These are phyloP conservation scores for Thymelicus lineola DNA, from an alignment of 2,888 invertebrate species.

Conservation along the genomic window DNA sequence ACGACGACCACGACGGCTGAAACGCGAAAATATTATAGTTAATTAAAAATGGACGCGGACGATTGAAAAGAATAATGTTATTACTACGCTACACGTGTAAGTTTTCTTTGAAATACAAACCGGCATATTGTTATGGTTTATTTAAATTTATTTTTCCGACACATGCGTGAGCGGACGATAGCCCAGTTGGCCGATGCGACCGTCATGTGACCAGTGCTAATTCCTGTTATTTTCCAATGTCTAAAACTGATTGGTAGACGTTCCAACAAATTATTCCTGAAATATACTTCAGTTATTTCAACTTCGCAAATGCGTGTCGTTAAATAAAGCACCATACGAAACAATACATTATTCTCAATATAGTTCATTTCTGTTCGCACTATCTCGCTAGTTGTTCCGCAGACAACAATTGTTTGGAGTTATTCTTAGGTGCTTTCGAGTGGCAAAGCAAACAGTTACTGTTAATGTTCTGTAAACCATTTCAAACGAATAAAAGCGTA, in stretches of 20 bases:
- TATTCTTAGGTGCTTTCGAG: conserved; percentile 36
- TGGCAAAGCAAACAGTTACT: conserved; percentile 24
- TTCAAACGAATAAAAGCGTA: conserved; percentile 20
- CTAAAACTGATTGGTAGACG: conserved; percentile 57
- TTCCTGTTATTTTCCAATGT: conserved; percentile 63
- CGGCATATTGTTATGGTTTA: conserved; percentile 70
- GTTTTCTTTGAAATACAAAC: conserved; percentile 63
- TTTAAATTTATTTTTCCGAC: conserved; percentile 68
- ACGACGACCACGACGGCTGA: conserved; percentile 43
- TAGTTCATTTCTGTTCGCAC: conserved; percentile 27
- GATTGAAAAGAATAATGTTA: conserved; percentile 66
- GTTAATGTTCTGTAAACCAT: conserved; percentile 32
- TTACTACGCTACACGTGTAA: conserved; percentile 52
- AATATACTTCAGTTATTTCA: conserved; percentile 48
- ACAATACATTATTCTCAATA: conserved; percentile 30
- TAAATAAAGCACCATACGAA: conserved; percentile 27
- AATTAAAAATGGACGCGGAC: conserved; percentile 55
- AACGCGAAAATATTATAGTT: conserved; percentile 56
- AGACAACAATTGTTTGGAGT: conserved; percentile 25
- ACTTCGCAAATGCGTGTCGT: conserved; percentile 46
- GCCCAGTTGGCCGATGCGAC: conserved; percentile 58
- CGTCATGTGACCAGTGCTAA: conserved; percentile 71
- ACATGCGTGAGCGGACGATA: conserved; percentile 68
- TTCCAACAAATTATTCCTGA: conserved; percentile 30
- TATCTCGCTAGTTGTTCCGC: conserved; percentile 19